Percentiles rank a stretch among this genome's conserved stretches.
Conservation (phyloP, 1,140 invertebrate species). For the Phortica variegata region DNA sequence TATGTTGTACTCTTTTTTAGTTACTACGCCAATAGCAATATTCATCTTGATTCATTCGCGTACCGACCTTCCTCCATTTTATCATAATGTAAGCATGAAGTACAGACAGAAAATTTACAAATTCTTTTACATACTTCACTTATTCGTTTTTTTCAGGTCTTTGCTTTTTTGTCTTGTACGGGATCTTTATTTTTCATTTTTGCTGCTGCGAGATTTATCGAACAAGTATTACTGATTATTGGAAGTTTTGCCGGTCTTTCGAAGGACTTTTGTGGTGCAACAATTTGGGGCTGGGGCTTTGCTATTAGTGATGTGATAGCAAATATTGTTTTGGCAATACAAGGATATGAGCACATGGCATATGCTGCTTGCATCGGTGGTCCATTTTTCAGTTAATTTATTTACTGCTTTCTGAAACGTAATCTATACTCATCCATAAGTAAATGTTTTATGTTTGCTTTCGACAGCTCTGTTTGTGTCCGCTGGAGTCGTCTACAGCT, state of each 20-base stretch:
- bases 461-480: conserved; percentile 16
- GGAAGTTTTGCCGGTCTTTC: conserved; percentile 14
- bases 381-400: conserved; percentile 21
- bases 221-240: conserved; percentile 21
- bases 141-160: conserved; percentile 10
- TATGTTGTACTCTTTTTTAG: conserved; percentile 15
- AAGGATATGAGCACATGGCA: conserved; percentile 36
- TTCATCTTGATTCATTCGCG: conserved; percentile 15
- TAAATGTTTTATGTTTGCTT: too few relatives aligned
- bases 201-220: conserved; percentile 28
- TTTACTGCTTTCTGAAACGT: neutral
- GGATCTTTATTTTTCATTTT: conserved; percentile 11
- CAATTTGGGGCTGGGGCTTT: conserved; percentile 18
- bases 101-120: too few relatives aligned
- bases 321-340: conserved; percentile 10
- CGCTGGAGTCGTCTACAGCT: too few relatives aligned
- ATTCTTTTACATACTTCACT: neutral
- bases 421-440: too few relatives aligned
- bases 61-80: conserved; percentile 30
- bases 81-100: conserved; percentile 24
- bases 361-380: conserved; percentile 26
- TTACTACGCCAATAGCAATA: conserved; percentile 21
- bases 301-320: conserved; percentile 21
- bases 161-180: neutral
- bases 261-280: conserved; percentile 11